Evolutionary conservation across 2,113 vertebrate species (phyloP).

Genomic region (Embiotoca jacksoni): DNA sequence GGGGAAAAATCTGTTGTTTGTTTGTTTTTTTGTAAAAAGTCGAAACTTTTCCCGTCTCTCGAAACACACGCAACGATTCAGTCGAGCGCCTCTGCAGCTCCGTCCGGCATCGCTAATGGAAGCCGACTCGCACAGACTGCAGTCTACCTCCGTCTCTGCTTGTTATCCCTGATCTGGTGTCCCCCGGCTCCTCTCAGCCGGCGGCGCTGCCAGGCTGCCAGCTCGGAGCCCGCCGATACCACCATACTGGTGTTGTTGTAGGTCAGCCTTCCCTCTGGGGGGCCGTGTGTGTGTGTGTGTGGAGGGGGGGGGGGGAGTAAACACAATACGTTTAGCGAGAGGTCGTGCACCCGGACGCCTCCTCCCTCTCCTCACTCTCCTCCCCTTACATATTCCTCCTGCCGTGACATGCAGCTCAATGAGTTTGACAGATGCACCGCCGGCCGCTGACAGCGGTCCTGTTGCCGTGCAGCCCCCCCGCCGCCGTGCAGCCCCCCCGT

Average conservation of each 20-base stretch:
- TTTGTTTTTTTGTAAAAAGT: not conserved
- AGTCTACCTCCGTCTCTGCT: constrained; percentile 51
- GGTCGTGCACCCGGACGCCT: constrained; percentile 29
- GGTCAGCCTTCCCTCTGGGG: constrained; percentile 46
- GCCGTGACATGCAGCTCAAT: fast-evolving
- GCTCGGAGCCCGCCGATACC: constrained; percentile 61
- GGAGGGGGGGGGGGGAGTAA: not conserved
- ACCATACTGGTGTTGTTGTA: constrained; percentile 24
- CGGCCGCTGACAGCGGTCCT: too few relatives aligned
- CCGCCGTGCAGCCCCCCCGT: too few relatives aligned
- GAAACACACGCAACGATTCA: constrained; percentile 10
- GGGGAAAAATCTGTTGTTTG: too few relatives aligned
- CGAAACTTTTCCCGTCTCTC: not conserved
- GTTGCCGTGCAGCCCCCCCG: too few relatives aligned
- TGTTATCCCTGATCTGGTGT: constrained; percentile 52
- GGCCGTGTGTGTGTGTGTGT: too few relatives aligned
- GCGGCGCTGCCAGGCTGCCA: constrained; percentile 61
- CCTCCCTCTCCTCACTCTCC: not conserved
- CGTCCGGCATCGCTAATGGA: constrained; percentile 32
- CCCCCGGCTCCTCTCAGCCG: too few relatives aligned
- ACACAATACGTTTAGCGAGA: constrained; percentile 53
- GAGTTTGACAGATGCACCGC: too few relatives aligned
- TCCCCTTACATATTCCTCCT: not conserved
- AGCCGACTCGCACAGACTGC: constrained; percentile 33
- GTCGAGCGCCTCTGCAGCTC: constrained; percentile 19